These are phyloP conservation scores for Peromyscus melanophrys DNA, from an alignment of 2,797 vertebrate genomes.

Conservation along the genomic window DNA sequence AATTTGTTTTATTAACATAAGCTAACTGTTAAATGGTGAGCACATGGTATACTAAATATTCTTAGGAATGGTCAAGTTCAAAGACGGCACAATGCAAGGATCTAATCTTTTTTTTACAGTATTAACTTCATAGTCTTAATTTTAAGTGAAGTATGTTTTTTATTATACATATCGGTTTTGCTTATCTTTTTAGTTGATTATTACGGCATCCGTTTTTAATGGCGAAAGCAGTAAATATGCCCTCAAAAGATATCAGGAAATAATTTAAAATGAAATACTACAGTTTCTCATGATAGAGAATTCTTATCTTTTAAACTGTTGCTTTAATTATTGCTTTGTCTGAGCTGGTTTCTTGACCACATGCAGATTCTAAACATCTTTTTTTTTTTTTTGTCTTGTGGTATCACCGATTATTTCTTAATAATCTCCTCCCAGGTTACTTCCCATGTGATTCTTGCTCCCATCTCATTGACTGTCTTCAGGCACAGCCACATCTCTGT, in stretches of 20 bases:
- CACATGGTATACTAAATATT: background rate
- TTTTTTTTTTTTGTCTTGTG: background rate
- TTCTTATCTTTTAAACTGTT: background rate
- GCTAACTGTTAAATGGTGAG: background rate
- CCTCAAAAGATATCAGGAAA: background rate
- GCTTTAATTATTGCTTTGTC: background rate
- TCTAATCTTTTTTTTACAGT: background rate
- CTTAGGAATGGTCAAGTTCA: background rate
- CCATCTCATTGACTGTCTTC: accelerated
- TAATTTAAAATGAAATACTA: background rate
- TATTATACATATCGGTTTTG: background rate
- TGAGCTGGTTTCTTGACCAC: background rate
- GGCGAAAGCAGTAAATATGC: background rate
- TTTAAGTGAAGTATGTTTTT: background rate
- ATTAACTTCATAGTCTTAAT: background rate
- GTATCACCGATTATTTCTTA: background rate
- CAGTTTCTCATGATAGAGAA: background rate
- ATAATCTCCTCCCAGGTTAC: background rate
- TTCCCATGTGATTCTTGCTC: background rate
- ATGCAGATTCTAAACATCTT: background rate
- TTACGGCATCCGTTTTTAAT: background rate
- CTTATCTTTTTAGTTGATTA: background rate
- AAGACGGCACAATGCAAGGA: background rate
- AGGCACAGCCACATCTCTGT: background rate
- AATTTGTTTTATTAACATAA: background rate